Conservation (phyloP, 2,113 vertebrate species). For the Rousettus leschenaultii region DNA sequence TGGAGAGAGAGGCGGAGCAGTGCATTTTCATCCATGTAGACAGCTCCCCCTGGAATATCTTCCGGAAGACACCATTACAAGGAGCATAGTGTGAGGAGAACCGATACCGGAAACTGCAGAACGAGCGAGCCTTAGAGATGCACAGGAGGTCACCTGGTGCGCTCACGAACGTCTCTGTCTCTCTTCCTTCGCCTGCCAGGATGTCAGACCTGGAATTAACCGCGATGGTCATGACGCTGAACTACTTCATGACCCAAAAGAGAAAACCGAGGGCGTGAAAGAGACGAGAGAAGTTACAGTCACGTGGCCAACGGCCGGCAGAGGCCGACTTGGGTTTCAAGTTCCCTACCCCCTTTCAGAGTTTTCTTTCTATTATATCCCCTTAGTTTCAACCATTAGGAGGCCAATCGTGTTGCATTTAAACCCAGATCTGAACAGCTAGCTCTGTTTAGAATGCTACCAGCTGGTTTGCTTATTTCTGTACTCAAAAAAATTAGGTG, state of each 20-base stretch:
- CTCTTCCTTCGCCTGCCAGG: not conserved
- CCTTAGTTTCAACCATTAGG: not conserved
- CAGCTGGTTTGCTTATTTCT: conserved; percentile 55
- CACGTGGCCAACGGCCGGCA: accelerated
- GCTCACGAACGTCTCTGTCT: not conserved
- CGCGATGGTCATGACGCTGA: not conserved
- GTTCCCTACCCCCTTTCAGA: not conserved
- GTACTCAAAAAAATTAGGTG: not conserved
- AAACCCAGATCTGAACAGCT: not conserved
- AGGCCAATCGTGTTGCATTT: not conserved
- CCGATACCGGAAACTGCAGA: accelerated
- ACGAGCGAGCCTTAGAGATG: not conserved
- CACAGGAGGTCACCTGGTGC: accelerated
- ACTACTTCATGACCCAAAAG: not conserved
- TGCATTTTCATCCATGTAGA: not conserved
- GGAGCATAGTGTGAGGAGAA: accelerated
- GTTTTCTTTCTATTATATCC: not conserved
- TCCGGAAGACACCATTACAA: not conserved
- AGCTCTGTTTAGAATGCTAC: not conserved
- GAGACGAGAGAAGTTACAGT: accelerated
- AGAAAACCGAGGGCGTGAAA: not conserved
- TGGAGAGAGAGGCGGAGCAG: not conserved
- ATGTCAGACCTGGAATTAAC: not conserved
- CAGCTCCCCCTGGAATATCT: not conserved
- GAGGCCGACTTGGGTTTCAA: not conserved